phyloP scores from a whole-genome alignment of 2,888 invertebrate genomes.

The Tribolium freemani region DNA sequence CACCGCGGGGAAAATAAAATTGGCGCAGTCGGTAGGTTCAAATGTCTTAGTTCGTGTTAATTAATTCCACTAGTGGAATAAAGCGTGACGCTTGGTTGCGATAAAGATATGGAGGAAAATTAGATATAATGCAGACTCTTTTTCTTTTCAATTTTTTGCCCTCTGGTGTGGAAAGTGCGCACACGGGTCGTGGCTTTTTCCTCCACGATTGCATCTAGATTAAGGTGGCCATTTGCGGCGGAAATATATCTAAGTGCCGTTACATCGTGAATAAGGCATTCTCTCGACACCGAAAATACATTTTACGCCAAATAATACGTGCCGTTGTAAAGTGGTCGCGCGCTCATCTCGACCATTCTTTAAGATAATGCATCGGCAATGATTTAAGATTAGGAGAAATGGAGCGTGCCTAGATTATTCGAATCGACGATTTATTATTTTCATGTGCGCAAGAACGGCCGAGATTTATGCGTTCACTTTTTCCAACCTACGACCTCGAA shows the following conservation, averaged over 20 bases:
- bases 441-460: slow-evolving; percentile 14
- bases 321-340: slow-evolving; percentile 46
- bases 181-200: slow-evolving; percentile 5
- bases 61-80: slow-evolving; percentile 16
- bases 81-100: slow-evolving; percentile 4
- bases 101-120: slow-evolving; percentile 8
- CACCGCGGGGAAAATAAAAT: not conserved
- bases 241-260: slow-evolving; percentile 60
- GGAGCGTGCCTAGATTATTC: slow-evolving; percentile 62
- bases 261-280: slow-evolving; percentile 55
- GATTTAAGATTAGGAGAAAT: slow-evolving; percentile 65
- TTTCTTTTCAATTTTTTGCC: not conserved
- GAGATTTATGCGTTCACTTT: slow-evolving; percentile 9
- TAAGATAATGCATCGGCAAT: slow-evolving; percentile 58
- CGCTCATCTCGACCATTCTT: slow-evolving; percentile 53
- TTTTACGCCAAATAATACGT: slow-evolving; percentile 53
- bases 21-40: slow-evolving; percentile 6
- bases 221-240: slow-evolving; percentile 55
- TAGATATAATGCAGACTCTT: slow-evolving; percentile 7
- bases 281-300: slow-evolving; percentile 55
- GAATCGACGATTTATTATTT: slow-evolving; percentile 37
- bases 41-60: slow-evolving; percentile 5
- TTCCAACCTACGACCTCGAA: not conserved
- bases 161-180: slow-evolving; percentile 1
- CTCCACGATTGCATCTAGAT: slow-evolving; percentile 47